Evolutionary conservation across 2,888 invertebrate species (phyloP).

Genomic region (Calameuta filiformis): DNA sequence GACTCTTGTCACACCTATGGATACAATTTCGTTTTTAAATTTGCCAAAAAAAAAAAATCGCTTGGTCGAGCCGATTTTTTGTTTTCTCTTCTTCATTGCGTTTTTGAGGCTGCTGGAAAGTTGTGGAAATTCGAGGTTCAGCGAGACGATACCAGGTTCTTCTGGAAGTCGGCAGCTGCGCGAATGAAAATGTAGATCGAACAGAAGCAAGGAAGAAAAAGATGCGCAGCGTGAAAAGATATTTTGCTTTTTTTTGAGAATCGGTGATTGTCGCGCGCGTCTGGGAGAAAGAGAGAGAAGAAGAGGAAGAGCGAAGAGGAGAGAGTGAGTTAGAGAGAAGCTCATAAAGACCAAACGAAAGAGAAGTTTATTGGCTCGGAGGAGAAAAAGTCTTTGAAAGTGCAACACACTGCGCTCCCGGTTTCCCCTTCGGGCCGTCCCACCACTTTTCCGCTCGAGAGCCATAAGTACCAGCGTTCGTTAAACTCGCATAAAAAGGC

Average conservation of each 20-base stretch:
- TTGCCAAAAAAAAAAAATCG: conserved; percentile 13
- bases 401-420: conserved; percentile 36
- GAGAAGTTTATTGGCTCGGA: conserved; percentile 47
- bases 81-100: not conserved
- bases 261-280: not conserved
- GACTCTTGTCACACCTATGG: not conserved
- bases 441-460: conserved; percentile 61
- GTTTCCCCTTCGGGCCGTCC: conserved; percentile 58
- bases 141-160: not conserved
- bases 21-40: conserved; percentile 23
- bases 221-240: not conserved
- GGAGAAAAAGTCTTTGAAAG: conserved; percentile 54
- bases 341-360: conserved; percentile 44
- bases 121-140: not conserved
- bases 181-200: not conserved
- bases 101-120: not conserved
- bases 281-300: conserved; percentile 24
- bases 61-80: not conserved
- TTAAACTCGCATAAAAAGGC: conserved; percentile 49
- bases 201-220: not conserved
- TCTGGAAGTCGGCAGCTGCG: not conserved
- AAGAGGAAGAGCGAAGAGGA: conserved; percentile 12
- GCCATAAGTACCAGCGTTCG: conserved; percentile 55
- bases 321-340: not conserved
- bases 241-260: not conserved